Conservation (phyloP, 2,113 vertebrate species). For the Cranoglanis bouderius region DNA sequence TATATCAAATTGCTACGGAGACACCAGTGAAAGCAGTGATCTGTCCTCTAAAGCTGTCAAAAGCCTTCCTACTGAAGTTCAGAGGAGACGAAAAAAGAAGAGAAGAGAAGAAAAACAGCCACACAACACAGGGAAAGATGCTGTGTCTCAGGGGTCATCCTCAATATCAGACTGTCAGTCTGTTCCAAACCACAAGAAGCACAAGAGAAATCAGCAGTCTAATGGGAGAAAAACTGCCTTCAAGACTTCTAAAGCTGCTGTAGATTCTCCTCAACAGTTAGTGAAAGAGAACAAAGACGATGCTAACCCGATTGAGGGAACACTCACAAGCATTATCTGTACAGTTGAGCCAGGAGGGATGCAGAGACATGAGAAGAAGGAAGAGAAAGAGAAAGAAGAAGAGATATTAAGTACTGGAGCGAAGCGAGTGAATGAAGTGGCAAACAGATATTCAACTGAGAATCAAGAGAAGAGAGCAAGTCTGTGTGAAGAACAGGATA, state of each 20-base stretch:
- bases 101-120: constrained; percentile 50
- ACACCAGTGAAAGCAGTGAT: constrained; percentile 56
- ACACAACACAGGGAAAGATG: constrained; percentile 21
- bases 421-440: not conserved
- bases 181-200: not conserved
- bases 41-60: constrained; percentile 31
- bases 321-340: not conserved
- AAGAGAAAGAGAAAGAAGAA: not conserved
- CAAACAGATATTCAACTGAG: not conserved
- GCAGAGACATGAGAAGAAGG: not conserved
- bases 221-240: not conserved
- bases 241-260: not conserved
- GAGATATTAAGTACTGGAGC: not conserved
- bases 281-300: not conserved
- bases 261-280: constrained; percentile 14
- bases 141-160: constrained; percentile 4
- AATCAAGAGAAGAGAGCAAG: not conserved
- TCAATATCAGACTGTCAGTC: not conserved
- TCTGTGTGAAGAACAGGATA: not conserved
- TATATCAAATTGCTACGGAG: constrained; percentile 52
- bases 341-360: constrained; percentile 23
- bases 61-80: constrained; percentile 34
- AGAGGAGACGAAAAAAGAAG: constrained; percentile 47
- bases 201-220: not conserved
- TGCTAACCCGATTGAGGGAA: constrained; percentile 12